A percentile compares a stretch with the other conserved stretches of the same genome.
Evolutionary conservation across 2,888 invertebrate genomes (phyloP).

Genomic region (Helobdella robusta): DNA sequence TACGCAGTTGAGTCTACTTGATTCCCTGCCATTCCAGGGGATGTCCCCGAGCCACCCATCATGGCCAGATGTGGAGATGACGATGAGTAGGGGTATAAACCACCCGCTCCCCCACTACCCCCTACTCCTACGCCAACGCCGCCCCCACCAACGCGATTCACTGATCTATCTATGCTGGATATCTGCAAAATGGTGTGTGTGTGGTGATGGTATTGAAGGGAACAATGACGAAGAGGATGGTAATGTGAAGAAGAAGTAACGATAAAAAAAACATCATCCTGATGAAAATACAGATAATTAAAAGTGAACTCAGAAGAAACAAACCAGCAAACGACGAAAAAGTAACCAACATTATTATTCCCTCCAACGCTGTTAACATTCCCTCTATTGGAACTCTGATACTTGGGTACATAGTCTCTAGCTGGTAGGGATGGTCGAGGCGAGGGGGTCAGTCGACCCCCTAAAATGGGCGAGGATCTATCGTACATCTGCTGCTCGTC

Average conservation of each 20-base stretch:
- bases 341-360: constrained; percentile 28
- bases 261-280: not conserved
- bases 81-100: constrained; percentile 62
- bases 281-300: not conserved
- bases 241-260: not conserved
- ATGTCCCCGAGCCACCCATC: constrained; percentile 9
- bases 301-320: not conserved
- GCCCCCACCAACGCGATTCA: no score
- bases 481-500: constrained; percentile 60
- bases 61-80: constrained; percentile 49
- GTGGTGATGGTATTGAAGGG: no score
- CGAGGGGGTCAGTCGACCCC: constrained; percentile 74
- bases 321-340: not conserved
- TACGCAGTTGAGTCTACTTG: no score
- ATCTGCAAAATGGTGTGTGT: no score
- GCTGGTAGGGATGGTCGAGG: constrained; percentile 32
- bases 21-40: no score
- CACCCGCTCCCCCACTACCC: constrained; percentile 45
- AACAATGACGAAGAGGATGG: not conserved
- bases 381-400: constrained; percentile 83
- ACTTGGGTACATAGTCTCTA: constrained; percentile 65
- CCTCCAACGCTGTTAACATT: no score
- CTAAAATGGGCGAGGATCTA: constrained; percentile 62
- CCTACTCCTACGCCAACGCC: no score
- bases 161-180: no score